A percentile compares a stretch with the other conserved stretches of the same genome.
Evolutionary conservation across 2,113 vertebrate species (phyloP).

Genomic region (Forbesichthys agassizii): DNA sequence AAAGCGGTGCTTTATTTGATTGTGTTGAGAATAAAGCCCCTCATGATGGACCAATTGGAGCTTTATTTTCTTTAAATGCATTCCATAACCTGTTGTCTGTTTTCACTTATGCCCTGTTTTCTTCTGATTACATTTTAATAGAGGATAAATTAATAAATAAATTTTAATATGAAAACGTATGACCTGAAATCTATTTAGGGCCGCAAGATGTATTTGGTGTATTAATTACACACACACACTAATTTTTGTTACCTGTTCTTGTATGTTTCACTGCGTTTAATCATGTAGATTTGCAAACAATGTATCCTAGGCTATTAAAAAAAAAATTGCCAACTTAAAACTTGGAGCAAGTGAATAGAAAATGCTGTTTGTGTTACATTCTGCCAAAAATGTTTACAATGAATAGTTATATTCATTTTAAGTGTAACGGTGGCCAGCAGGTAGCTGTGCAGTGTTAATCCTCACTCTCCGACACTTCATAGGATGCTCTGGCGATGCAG

Average conservation of each 20-base stretch:
- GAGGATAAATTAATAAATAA: conserved; percentile 78
- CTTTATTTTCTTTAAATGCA: conserved; percentile 92
- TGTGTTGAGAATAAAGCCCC: conserved; percentile 98
- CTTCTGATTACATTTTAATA: conserved; percentile 75
- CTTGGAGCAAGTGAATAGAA: no score
- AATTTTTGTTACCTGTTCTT: background rate
- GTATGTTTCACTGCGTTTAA: no score
- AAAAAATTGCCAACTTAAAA: no score
- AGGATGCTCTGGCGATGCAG: no score
- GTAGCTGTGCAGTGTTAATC: no score
- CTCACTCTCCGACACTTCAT: no score
- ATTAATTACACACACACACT: background rate
- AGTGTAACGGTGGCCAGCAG: no score
- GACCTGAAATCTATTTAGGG: conserved; percentile 17
- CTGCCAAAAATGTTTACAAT: no score
- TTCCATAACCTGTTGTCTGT: conserved; percentile 77
- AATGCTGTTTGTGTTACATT: no score
- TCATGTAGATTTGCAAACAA: no score
- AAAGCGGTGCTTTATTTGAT: conserved; percentile 97
- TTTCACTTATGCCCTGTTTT: conserved; percentile 66
- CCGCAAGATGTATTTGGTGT: conserved; percentile 25
- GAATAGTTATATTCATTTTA: no score
- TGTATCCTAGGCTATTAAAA: no score
- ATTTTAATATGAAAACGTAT: conserved; percentile 74
- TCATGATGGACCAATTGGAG: conserved; percentile 96